These are phyloP conservation scores for Scomber colias DNA, from an alignment of 2,113 vertebrate genomes.

Conservation along the genomic window DNA sequence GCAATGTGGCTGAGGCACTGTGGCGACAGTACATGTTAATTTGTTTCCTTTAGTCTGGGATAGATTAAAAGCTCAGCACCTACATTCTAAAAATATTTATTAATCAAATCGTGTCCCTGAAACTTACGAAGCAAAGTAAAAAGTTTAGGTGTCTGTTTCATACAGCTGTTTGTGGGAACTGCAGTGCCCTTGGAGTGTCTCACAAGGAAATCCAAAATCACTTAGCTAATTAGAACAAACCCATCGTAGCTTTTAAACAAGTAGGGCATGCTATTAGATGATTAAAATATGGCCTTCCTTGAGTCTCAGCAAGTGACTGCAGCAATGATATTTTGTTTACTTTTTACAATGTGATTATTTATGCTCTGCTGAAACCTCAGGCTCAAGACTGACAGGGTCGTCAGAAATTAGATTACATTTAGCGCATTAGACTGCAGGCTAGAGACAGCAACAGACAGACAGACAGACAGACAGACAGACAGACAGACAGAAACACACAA, in stretches of 20 bases:
- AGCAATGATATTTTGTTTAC: slow-evolving; percentile 56
- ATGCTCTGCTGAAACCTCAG: slow-evolving; percentile 47
- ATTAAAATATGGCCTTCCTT: slow-evolving; percentile 63
- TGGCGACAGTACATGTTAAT: slow-evolving; percentile 30
- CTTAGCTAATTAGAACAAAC: slow-evolving; percentile 72
- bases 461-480: slow-evolving; percentile 6
- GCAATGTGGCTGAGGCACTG: slow-evolving; percentile 48
- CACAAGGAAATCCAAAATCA: slow-evolving; percentile 58
- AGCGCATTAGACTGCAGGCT: slow-evolving; percentile 29
- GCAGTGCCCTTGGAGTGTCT: slow-evolving; percentile 32
- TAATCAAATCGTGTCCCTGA: not conserved
- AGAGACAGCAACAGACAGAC: slow-evolving; percentile 12
- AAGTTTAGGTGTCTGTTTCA: not conserved
- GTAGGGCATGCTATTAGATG: slow-evolving; percentile 53
- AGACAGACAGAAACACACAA: not conserved
- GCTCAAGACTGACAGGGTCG: slow-evolving; percentile 23
- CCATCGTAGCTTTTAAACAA: slow-evolving; percentile 36
- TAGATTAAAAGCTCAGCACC: not conserved
- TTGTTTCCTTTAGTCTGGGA: slow-evolving; percentile 35
- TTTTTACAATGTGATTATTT: slow-evolving; percentile 58
- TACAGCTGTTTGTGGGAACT: not conserved
- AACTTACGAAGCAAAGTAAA: slow-evolving; percentile 4
- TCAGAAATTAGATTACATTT: slow-evolving; percentile 54
- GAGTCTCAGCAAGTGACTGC: slow-evolving; percentile 27
- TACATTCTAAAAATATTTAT: slow-evolving; percentile 30